Conservation (phyloP, 2,888 invertebrate genomes). For the Hymenopus coronatus region DNA sequence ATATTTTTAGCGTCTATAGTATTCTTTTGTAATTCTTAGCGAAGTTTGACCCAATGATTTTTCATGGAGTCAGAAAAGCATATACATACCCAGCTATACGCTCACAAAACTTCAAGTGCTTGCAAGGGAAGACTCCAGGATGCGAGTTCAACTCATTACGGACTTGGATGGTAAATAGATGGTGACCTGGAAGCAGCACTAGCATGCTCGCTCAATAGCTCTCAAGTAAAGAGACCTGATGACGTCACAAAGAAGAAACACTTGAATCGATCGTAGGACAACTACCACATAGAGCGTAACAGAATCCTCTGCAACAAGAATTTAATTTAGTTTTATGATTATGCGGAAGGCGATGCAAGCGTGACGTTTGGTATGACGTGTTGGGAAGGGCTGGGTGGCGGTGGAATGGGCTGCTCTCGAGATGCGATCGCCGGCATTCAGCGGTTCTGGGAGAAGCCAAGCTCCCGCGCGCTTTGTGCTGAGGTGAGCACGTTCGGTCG, state of each 20-base stretch:
- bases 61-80: neutral
- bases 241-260: neutral
- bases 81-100: neutral
- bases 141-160: neutral
- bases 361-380: neutral
- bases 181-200: neutral
- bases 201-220: neutral
- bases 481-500: conserved; percentile 24
- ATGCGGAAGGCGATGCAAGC: neutral
- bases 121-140: neutral
- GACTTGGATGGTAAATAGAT: neutral
- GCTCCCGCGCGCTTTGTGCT: conserved; percentile 19
- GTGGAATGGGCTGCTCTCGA: neutral
- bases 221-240: neutral
- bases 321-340: neutral
- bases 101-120: neutral
- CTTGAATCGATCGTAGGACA: neutral
- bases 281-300: neutral
- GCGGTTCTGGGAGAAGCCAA: neutral
- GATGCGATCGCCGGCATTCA: neutral
- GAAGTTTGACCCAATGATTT: neutral
- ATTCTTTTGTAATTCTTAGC: too few relatives aligned
- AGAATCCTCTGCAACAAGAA: neutral
- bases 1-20: too few relatives aligned
- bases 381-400: too few relatives aligned